A percentile compares a stretch with the other conserved stretches of the same genome.
Conservation (phyloP, 2,888 invertebrate species). For the Cephus nigrinus region DNA sequence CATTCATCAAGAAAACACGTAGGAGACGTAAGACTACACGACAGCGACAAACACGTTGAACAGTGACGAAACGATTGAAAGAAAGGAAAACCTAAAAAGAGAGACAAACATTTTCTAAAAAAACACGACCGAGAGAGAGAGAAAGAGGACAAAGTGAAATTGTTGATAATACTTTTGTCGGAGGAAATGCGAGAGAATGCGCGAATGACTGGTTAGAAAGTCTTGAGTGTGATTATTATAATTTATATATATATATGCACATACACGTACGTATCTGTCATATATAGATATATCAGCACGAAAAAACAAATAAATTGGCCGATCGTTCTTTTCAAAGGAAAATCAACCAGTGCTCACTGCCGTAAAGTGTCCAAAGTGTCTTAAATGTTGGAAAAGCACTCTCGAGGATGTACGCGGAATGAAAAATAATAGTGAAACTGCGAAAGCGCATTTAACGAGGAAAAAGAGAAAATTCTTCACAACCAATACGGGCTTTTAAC, state of each 20-base stretch:
- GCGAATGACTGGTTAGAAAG: neutral
- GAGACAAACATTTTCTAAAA: neutral
- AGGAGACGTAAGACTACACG: slow-evolving; percentile 10
- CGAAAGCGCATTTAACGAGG: neutral
- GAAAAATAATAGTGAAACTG: slow-evolving; percentile 5
- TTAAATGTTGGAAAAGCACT: slow-evolving; percentile 20
- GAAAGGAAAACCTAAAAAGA: neutral
- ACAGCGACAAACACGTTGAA: neutral
- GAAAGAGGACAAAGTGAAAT: too few species aligned
- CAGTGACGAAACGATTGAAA: neutral
- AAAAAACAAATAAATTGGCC: neutral
- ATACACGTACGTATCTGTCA: neutral
- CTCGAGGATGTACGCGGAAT: neutral
- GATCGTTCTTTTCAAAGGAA: neutral
- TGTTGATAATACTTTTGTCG: neutral
- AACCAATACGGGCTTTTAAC: neutral
- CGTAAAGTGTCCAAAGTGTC: slow-evolving; percentile 36
- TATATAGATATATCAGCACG: neutral
- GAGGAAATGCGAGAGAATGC: neutral
- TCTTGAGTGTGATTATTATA: neutral
- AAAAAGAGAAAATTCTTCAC: neutral
- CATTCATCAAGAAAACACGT: slow-evolving; percentile 2
- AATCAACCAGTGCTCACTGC: slow-evolving; percentile 35
- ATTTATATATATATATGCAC: neutral
- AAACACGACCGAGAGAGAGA: too few species aligned